Evolutionary conservation across 2,113 vertebrate species (phyloP).

Genomic region (Varanus salvator): DNA sequence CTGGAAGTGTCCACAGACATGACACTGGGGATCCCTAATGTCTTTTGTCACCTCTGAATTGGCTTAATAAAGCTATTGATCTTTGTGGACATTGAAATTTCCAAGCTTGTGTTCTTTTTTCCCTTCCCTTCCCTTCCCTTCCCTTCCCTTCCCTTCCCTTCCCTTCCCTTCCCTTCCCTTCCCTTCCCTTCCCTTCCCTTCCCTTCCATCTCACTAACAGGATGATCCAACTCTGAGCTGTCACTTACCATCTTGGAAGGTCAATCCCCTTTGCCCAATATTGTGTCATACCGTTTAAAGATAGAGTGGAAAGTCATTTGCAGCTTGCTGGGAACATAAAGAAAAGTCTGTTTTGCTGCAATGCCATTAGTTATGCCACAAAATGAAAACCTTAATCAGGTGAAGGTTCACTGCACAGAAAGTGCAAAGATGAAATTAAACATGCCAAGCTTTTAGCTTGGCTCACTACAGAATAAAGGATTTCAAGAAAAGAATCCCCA

Average conservation of each 20-base stretch:
- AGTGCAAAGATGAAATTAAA: slow-evolving; percentile 51
- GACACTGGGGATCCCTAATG: no score
- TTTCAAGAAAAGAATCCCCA: slow-evolving; percentile 15
- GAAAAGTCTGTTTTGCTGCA: slow-evolving; percentile 45
- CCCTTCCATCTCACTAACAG: neutral
- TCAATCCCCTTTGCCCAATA: slow-evolving; percentile 54
- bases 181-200: no score
- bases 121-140: neutral
- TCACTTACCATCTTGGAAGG: slow-evolving; percentile 12
- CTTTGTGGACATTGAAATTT: neutral
- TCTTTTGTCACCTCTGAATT: neutral
- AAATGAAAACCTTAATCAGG: slow-evolving; percentile 68
- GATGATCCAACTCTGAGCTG: slow-evolving; percentile 30
- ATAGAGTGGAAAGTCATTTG: slow-evolving; percentile 57
- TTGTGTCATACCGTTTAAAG: slow-evolving; percentile 55
- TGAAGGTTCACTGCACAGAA: slow-evolving; percentile 71
- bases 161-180: no score
- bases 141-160: no score
- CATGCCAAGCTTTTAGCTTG: slow-evolving; percentile 34
- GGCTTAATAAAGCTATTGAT: neutral
- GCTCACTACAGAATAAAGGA: slow-evolving; percentile 42
- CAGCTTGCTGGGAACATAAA: slow-evolving; percentile 47
- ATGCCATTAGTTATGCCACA: slow-evolving; percentile 65
- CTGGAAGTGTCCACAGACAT: no score
- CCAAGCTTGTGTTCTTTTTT: neutral